These are phyloP conservation scores for Abscondita cerata DNA, from an alignment of 2,888 invertebrate genomes.

Conservation along the genomic window DNA sequence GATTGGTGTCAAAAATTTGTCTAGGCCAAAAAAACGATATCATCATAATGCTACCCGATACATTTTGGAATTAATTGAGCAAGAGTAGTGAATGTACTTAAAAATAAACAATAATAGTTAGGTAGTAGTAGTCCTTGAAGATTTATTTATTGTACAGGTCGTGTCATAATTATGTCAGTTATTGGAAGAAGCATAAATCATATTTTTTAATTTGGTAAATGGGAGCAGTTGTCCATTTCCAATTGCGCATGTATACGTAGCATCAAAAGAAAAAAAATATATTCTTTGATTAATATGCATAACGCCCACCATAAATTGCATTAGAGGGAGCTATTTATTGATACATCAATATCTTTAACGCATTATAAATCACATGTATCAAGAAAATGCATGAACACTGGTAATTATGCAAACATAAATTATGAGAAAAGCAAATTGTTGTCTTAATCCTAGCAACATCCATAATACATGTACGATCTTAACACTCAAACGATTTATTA, in stretches of 20 bases:
- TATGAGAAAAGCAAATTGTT: neutral
- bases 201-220: neutral
- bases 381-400: slow-evolving; percentile 16
- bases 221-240: too few relatives aligned
- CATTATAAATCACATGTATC: slow-evolving; percentile 23
- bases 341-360: slow-evolving; percentile 12
- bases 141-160: slow-evolving; percentile 3
- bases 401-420: slow-evolving; percentile 14
- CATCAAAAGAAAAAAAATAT: too few relatives aligned
- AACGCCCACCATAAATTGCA: too few relatives aligned
- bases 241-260: too few relatives aligned
- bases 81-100: neutral
- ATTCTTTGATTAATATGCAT: too few relatives aligned
- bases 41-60: too few relatives aligned
- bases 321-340: slow-evolving; percentile 10
- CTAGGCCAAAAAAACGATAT: too few relatives aligned
- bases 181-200: slow-evolving; percentile 5
- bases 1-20: too few relatives aligned
- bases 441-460: neutral
- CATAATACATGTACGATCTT: neutral
- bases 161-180: slow-evolving; percentile 7
- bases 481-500: too few relatives aligned
- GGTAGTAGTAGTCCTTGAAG: slow-evolving; percentile 7
- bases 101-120: slow-evolving; percentile 2
- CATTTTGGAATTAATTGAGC: neutral